Percentiles rank a stretch among this genome's conserved stretches.
Evolutionary conservation across 2,888 invertebrate genomes (phyloP).

Genomic region (Synergus laeviventris): DNA sequence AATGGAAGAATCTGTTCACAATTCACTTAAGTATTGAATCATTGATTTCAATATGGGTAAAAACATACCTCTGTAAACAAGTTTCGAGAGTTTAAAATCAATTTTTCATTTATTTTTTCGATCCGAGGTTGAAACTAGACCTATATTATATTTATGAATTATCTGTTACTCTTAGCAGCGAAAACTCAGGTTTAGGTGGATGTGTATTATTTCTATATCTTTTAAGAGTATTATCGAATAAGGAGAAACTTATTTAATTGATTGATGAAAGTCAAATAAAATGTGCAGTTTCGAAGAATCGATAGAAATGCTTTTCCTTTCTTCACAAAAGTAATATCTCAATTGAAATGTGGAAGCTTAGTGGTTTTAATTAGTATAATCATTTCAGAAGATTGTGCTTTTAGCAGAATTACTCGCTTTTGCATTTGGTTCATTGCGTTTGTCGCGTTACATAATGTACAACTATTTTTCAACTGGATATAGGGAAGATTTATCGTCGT

Average conservation of each 20-base stretch:
- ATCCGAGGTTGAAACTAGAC: too few species aligned
- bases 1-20: background rate
- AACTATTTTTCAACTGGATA: background rate
- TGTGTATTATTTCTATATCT: too few species aligned
- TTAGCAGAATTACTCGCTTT: background rate
- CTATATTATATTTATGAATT: too few species aligned
- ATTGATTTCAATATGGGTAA: background rate
- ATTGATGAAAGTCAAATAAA: too few species aligned
- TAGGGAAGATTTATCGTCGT: background rate
- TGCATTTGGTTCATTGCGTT: constrained; percentile 5
- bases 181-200: too few species aligned
- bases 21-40: background rate
- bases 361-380: constrained; percentile 4
- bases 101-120: too few species aligned
- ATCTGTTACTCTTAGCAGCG: too few species aligned
- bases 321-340: background rate
- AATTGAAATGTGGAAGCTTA: background rate
- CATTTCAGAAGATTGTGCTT: background rate
- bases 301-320: background rate
- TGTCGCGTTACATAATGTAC: background rate
- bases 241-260: too few species aligned
- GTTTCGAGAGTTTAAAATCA: too few species aligned
- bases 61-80: too few species aligned
- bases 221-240: too few species aligned
- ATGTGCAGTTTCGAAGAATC: too few species aligned